A percentile compares a stretch with the other conserved stretches of the same genome.
Evolutionary conservation across 2,888 invertebrate species (phyloP).

Genomic region (Meiosimyza platycephala): DNA sequence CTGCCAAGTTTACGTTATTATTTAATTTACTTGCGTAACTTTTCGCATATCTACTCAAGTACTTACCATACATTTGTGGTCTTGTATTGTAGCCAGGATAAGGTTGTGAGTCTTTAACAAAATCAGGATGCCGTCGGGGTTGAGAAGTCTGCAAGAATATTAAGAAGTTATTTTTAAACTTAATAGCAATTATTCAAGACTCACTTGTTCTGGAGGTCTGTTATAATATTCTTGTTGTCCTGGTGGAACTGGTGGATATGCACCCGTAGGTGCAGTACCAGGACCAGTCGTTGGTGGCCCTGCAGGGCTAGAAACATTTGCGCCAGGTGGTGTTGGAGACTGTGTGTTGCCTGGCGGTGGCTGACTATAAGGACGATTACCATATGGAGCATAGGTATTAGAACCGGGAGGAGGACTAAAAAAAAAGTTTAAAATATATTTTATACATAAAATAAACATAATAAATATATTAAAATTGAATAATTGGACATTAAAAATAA

Average conservation of each 20-base stretch:
- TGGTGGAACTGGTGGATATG: slow-evolving; percentile 68
- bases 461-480: not conserved
- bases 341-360: slow-evolving; percentile 68
- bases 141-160: slow-evolving; percentile 71
- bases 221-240: slow-evolving; percentile 71
- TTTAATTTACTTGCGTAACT: too few relatives aligned
- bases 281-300: slow-evolving; percentile 65
- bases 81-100: slow-evolving; percentile 76
- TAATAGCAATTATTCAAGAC: slow-evolving; percentile 17
- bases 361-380: slow-evolving; percentile 64
- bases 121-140: slow-evolving; percentile 84
- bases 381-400: slow-evolving; percentile 65
- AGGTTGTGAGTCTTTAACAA: slow-evolving; percentile 80
- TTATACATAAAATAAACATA: not conserved
- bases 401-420: slow-evolving; percentile 66
- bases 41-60: not conserved
- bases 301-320: slow-evolving; percentile 50
- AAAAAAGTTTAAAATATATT: not conserved
- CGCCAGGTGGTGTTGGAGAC: slow-evolving; percentile 68
- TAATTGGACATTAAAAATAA: slow-evolving; percentile 21
- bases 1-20: too few relatives aligned
- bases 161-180: not conserved
- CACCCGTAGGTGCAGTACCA: slow-evolving; percentile 66
- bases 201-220: slow-evolving; percentile 68
- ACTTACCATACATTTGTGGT: slow-evolving; percentile 76